Evolutionary conservation across 2,113 vertebrate genomes (phyloP).

Genomic region (Notarius lentiginosus): DNA sequence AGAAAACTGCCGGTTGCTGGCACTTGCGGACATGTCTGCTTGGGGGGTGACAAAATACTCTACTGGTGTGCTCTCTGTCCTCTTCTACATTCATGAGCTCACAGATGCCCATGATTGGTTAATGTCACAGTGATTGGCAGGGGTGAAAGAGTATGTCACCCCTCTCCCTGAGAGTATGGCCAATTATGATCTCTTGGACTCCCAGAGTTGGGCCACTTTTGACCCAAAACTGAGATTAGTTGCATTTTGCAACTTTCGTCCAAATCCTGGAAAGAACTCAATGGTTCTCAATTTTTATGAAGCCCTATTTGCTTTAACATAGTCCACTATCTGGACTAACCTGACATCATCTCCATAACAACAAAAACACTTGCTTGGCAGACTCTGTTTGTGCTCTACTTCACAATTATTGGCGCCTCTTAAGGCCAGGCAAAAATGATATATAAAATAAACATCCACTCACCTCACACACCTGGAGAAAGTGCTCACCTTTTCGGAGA

Average conservation of each 20-base stretch:
- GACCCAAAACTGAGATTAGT: background rate
- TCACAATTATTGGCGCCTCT: conserved; percentile 13
- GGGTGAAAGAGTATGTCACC: background rate
- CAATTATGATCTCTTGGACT: background rate
- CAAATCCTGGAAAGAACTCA: background rate
- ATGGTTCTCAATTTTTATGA: background rate
- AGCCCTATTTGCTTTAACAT: background rate
- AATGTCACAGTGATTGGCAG: background rate
- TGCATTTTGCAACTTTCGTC: background rate
- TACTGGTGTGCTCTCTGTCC: background rate
- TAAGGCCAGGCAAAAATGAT: background rate
- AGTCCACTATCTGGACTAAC: background rate
- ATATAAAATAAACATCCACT: background rate
- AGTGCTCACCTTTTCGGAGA: background rate
- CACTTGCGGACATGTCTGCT: no score
- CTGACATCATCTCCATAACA: conserved; percentile 7
- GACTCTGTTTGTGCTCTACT: conserved; percentile 4
- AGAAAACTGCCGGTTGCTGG: no score
- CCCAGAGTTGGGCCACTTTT: background rate
- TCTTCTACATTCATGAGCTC: background rate
- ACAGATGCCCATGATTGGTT: background rate
- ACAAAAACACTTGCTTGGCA: background rate
- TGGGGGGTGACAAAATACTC: background rate
- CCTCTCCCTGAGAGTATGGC: background rate
- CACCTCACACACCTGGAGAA: background rate